phyloP scores from a whole-genome alignment of 2,797 vertebrate species.

The Phoeniculus purpureus region DNA sequence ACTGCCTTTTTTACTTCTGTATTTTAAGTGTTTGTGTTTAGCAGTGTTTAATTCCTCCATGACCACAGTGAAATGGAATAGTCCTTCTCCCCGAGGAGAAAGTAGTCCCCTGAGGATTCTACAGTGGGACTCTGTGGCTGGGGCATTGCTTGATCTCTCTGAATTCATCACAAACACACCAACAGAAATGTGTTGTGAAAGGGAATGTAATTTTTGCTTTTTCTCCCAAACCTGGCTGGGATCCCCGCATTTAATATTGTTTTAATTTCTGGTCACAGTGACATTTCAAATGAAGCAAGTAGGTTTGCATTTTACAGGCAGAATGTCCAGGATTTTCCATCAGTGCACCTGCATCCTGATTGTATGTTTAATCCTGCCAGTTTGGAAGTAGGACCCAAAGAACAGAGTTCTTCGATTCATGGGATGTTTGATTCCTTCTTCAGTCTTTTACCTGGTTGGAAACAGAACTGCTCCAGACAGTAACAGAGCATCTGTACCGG shows the following conservation, averaged over 20 bases:
- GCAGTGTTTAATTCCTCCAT: rapidly evolving
- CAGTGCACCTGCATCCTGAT: background rate
- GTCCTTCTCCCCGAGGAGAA: background rate
- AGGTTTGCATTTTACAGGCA: background rate
- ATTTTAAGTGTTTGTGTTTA: background rate
- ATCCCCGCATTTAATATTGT: background rate
- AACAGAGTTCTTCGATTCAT: background rate
- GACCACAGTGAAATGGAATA: background rate
- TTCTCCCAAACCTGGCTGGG: background rate
- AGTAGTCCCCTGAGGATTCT: background rate
- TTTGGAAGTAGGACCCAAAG: background rate
- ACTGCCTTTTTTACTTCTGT: rapidly evolving
- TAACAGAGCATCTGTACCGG: background rate
- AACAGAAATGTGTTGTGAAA: background rate
- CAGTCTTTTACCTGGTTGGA: background rate
- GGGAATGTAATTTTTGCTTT: background rate
- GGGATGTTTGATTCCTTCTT: background rate
- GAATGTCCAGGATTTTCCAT: background rate
- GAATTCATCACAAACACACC: background rate
- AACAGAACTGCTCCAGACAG: background rate
- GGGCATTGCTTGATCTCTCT: background rate
- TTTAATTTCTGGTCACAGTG: background rate
- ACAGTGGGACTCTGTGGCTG: rapidly evolving
- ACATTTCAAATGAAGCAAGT: background rate
- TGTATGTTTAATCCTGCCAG: background rate